Evolutionary conservation across 2,113 vertebrate genomes (phyloP).

Genomic region (Sander lucioperca): DNA sequence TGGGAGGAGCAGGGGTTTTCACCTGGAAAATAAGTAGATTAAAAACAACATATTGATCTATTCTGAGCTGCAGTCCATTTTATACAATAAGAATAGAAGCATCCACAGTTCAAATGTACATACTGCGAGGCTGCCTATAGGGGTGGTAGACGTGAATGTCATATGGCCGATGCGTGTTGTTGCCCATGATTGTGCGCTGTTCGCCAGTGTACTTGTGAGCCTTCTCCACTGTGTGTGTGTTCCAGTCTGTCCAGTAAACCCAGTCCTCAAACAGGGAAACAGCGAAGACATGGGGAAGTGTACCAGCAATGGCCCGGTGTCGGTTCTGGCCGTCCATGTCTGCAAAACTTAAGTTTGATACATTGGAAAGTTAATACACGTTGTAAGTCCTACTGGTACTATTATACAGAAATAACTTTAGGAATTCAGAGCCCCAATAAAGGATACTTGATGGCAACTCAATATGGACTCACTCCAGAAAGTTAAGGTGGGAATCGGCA

Average conservation of each 20-base stretch:
- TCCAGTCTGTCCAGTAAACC: slow-evolving; percentile 84
- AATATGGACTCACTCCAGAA: slow-evolving; percentile 74
- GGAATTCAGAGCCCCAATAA: not conserved
- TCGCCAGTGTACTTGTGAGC: slow-evolving; percentile 82
- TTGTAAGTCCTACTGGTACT: not conserved
- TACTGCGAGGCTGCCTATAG: slow-evolving; percentile 80
- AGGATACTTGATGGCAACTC: not conserved
- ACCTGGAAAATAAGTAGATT: slow-evolving; percentile 49
- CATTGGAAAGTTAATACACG: not conserved
- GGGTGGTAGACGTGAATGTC: slow-evolving; percentile 82
- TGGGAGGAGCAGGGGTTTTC: slow-evolving; percentile 79
- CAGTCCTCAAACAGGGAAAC: slow-evolving; percentile 80
- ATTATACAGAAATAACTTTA: not conserved
- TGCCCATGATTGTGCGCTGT: slow-evolving; percentile 76
- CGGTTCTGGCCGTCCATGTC: slow-evolving; percentile 82
- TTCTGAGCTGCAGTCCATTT: not conserved
- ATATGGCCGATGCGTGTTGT: slow-evolving; percentile 81
- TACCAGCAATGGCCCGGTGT: slow-evolving; percentile 75
- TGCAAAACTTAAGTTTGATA: slow-evolving; percentile 68
- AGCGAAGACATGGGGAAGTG: slow-evolving; percentile 79
- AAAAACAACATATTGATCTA: not conserved
- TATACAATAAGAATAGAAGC: not conserved
- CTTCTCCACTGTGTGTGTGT: slow-evolving; percentile 80
- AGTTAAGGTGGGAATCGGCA: slow-evolving; percentile 81
- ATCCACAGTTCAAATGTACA: not conserved